phyloP scores from a whole-genome alignment of 2,888 invertebrate genomes.

The Schizaphis graminum region DNA sequence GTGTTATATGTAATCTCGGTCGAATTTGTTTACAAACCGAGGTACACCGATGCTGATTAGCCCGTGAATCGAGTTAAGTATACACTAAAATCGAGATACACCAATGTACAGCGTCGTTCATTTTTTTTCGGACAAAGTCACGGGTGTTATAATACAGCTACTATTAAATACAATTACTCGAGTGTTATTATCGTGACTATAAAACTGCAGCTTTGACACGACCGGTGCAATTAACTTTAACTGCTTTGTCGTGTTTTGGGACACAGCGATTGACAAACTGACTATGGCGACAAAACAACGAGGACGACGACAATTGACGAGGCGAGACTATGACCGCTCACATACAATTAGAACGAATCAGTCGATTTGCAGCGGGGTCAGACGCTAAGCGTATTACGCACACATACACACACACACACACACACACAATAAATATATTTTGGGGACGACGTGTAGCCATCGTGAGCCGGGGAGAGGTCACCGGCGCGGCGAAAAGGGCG shows the following conservation, averaged over 20 bases:
- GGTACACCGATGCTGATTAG: too few species aligned
- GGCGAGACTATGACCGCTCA: background rate
- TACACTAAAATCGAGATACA: too few species aligned
- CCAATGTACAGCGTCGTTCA: background rate
- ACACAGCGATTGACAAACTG: conserved; percentile 24
- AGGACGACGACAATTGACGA: conserved; percentile 24
- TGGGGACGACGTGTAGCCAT: background rate
- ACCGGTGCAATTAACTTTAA: conserved; percentile 39
- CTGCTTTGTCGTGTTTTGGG: conserved; percentile 47
- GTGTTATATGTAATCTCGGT: background rate
- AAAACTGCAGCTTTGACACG: background rate
- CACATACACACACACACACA: background rate
- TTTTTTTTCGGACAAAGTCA: background rate
- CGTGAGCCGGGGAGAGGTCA: background rate
- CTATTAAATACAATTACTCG: background rate
- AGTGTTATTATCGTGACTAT: background rate
- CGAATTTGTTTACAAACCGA: background rate
- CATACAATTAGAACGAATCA: conserved; percentile 18
- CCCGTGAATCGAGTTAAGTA: too few species aligned
- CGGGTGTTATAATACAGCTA: background rate
- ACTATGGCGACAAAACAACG: background rate
- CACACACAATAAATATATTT: background rate
- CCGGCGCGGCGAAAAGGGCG: background rate
- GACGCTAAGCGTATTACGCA: background rate
- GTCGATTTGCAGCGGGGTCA: background rate